These are phyloP conservation scores for Choloepus didactylus DNA, from an alignment of 2,797 vertebrate species.

Conservation along the genomic window DNA sequence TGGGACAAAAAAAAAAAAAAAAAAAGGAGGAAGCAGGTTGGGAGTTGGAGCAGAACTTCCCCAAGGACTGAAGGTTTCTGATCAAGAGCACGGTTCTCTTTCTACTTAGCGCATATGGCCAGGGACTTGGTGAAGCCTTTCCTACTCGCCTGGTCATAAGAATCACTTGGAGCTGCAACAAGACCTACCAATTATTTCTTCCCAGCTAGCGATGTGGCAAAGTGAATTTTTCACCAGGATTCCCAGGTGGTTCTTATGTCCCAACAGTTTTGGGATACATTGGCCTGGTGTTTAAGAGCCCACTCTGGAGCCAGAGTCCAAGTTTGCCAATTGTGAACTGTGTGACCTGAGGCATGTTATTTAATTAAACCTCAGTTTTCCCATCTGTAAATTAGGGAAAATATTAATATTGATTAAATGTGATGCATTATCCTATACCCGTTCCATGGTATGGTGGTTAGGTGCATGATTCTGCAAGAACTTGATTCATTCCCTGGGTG, in stretches of 20 bases:
- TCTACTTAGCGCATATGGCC: neutral
- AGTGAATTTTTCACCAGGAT: neutral
- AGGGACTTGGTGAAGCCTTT: neutral
- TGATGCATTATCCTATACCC: neutral
- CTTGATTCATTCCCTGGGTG: neutral
- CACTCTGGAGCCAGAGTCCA: neutral
- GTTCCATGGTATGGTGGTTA: neutral
- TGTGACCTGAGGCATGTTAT: neutral
- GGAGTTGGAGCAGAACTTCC: neutral
- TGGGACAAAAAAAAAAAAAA: no score
- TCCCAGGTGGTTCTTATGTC: neutral
- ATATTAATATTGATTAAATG: slow-evolving; percentile 9
- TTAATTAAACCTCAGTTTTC: neutral
- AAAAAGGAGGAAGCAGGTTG: no score
- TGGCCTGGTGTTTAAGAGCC: neutral
- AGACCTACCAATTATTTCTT: neutral
- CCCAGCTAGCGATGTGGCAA: neutral
- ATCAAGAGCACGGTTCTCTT: neutral
- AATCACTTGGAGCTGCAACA: rapidly evolving
- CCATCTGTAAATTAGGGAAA: neutral
- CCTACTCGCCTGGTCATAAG: neutral
- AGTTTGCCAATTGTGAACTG: neutral
- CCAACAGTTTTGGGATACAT: neutral
- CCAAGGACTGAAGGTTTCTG: neutral
- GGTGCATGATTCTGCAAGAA: neutral